phyloP scores from a whole-genome alignment of 2,113 vertebrate genomes.

The Ariopsis seemanni region DNA sequence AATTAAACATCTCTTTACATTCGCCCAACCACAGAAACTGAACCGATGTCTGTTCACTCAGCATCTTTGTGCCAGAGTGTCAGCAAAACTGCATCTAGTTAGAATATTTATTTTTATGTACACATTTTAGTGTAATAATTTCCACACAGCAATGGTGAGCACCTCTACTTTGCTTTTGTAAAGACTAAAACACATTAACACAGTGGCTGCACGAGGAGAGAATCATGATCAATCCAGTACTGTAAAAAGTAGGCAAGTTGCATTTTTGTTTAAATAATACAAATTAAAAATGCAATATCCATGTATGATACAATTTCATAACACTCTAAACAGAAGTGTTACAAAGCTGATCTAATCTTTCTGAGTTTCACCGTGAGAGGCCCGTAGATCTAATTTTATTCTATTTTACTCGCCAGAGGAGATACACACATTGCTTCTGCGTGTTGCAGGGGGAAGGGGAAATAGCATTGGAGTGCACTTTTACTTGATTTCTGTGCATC shows the following conservation, averaged over 20 bases:
- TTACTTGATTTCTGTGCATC: not conserved
- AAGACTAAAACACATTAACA: not conserved
- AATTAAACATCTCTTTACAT: too few relatives aligned
- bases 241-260: not conserved
- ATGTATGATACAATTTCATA: not conserved
- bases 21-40: not conserved
- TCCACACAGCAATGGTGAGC: not conserved
- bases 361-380: not conserved
- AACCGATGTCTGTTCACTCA: not conserved
- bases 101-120: not conserved
- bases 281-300: too few relatives aligned
- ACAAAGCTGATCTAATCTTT: not conserved
- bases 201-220: not conserved
- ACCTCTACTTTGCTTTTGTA: not conserved
- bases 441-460: too few relatives aligned
- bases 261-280: not conserved
- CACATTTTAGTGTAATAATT: not conserved
- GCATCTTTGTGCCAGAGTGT: not conserved
- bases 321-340: not conserved
- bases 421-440: not conserved
- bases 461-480: not conserved
- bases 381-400: too few relatives aligned
- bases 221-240: not conserved
- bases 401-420: not conserved
- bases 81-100: not conserved